Conservation (phyloP, 2,797 vertebrate genomes). For the Myiothlypis coronata region DNA sequence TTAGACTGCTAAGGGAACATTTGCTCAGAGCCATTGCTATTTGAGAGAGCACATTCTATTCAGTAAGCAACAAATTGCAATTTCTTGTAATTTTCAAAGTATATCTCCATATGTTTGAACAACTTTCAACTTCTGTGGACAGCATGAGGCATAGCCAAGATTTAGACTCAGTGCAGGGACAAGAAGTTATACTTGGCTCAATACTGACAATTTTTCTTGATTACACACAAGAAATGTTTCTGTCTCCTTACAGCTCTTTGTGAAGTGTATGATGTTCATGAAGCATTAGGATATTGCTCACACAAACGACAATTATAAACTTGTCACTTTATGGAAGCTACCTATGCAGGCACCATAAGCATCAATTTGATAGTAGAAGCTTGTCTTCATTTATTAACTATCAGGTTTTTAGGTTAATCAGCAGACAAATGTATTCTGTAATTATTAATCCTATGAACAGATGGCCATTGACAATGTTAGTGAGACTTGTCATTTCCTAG, state of each 20-base stretch:
- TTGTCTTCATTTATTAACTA: not conserved
- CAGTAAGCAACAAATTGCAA: not conserved
- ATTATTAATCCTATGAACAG: conserved; percentile 27
- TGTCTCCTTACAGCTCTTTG: not conserved
- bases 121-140: not conserved
- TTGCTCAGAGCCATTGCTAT: not conserved
- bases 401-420: not conserved
- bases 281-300: not conserved
- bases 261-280: not conserved
- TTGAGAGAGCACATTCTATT: not conserved
- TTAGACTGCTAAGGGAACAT: not conserved
- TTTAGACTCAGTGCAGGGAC: not conserved
- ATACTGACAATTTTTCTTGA: not conserved
- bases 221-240: not conserved
- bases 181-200: not conserved
- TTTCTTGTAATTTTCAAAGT: not conserved
- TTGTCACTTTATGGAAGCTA: not conserved
- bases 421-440: conserved; percentile 18
- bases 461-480: conserved; percentile 29
- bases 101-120: not conserved
- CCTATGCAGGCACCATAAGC: not conserved
- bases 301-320: not conserved
- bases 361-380: not conserved
- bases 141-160: not conserved
- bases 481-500: conserved; percentile 12